Conservation (phyloP, 2,888 invertebrate species). For the Thalpophila matura region DNA sequence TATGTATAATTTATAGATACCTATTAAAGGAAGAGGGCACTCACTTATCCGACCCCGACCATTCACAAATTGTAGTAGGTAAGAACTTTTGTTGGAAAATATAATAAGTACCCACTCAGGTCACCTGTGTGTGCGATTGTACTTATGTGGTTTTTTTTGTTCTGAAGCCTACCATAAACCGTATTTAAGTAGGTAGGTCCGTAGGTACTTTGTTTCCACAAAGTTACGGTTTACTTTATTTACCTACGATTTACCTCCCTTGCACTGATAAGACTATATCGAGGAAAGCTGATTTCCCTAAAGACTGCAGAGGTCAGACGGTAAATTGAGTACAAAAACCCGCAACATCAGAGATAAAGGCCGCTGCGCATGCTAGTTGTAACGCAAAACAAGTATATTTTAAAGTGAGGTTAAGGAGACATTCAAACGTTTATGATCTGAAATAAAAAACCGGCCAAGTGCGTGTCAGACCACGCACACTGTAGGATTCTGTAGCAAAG, state of each 20-base stretch:
- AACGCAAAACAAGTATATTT: neutral
- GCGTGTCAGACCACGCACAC: too few relatives aligned
- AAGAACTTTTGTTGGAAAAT: too few relatives aligned
- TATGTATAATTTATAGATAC: too few relatives aligned
- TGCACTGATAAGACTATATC: slow-evolving; percentile 41
- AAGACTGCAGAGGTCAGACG: slow-evolving; percentile 41
- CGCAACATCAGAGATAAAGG: neutral
- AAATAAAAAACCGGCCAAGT: too few relatives aligned
- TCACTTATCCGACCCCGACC: too few relatives aligned
- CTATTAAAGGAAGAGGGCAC: too few relatives aligned
- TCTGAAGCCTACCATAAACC: neutral
- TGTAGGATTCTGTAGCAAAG: too few relatives aligned
- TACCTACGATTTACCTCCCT: slow-evolving; percentile 16
- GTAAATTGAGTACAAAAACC: slow-evolving; percentile 22
- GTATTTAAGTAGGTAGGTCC: neutral
- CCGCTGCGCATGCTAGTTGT: neutral
- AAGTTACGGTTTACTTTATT: slow-evolving; percentile 29
- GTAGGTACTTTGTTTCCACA: neutral
- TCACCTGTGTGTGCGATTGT: too few relatives aligned
- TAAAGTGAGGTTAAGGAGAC: neutral
- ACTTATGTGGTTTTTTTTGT: neutral
- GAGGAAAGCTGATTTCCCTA: slow-evolving; percentile 44
- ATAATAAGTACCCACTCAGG: too few relatives aligned
- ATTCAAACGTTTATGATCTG: too few relatives aligned
- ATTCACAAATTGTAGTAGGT: too few relatives aligned